phyloP scores from a whole-genome alignment of 2,797 vertebrate species.

The Peromyscus eremicus region DNA sequence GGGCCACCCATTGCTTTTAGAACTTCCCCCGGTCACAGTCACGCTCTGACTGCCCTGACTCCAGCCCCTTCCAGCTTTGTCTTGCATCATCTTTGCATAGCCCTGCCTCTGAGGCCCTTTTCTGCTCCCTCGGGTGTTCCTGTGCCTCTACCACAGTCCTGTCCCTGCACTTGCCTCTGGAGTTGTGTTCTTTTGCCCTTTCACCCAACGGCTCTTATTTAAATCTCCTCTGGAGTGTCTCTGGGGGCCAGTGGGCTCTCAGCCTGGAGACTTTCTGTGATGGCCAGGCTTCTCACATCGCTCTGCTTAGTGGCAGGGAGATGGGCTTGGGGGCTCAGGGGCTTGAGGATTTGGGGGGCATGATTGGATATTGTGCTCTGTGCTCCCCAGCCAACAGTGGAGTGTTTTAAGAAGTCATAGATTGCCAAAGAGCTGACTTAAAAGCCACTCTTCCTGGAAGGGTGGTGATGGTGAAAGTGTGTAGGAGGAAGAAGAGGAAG shows the following conservation, averaged over 20 bases:
- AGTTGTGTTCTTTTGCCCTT: background rate
- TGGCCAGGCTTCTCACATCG: background rate
- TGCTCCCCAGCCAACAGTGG: background rate
- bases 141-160: background rate
- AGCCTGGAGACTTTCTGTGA: background rate
- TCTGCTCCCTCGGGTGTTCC: no score
- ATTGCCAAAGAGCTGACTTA: constrained; percentile 74
- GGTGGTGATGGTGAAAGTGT: constrained; percentile 61
- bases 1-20: background rate
- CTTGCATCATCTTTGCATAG: background rate
- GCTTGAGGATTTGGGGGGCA: background rate
- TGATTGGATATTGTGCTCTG: background rate
- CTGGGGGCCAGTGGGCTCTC: background rate
- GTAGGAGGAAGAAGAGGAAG: constrained; percentile 75
- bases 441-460: constrained; percentile 71
- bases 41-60: background rate
- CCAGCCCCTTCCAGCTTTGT: background rate
- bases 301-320: background rate
- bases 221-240: background rate
- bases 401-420: constrained; percentile 71
- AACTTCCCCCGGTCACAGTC: background rate
- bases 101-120: background rate
- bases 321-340: background rate
- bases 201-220: background rate
- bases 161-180: background rate